Evolutionary conservation across 2,888 invertebrate genomes (phyloP).

Genomic region (Barypeithes pellucidus): DNA sequence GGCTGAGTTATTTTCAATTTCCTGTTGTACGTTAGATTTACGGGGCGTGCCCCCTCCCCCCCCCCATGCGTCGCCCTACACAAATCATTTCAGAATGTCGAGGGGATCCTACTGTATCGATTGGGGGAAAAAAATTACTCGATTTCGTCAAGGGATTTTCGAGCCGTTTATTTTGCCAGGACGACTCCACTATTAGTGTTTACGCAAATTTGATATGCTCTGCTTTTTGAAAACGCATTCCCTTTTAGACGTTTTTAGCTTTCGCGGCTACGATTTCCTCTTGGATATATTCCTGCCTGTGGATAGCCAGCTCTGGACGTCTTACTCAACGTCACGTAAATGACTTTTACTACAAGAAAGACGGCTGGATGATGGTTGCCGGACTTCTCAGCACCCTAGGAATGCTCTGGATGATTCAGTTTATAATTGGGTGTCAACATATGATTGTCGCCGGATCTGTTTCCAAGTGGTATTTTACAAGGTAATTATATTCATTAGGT

Average conservation of each 20-base stretch:
- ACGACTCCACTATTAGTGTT: no score
- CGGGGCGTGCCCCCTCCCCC: no score
- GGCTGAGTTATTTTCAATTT: no score
- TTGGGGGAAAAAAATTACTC: no score
- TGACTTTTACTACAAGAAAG: constrained; percentile 67
- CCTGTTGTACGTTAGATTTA: no score
- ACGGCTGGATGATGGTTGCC: constrained; percentile 69
- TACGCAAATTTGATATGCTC: no score
- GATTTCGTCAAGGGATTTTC: no score
- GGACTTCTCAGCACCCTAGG: constrained; percentile 75
- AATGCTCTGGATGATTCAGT: constrained; percentile 79
- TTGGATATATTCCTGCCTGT: constrained; percentile 75
- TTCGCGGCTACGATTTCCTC: constrained; percentile 72
- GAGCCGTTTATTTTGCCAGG: no score
- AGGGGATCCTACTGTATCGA: no score
- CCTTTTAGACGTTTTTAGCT: constrained; percentile 66
- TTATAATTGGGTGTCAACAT: constrained; percentile 79
- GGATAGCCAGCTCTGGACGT: constrained; percentile 77
- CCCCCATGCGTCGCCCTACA: no score
- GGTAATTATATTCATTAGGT: constrained; percentile 69
- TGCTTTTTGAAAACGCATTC: background rate
- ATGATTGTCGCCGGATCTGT: constrained; percentile 79
- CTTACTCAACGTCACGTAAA: constrained; percentile 59
- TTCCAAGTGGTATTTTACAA: constrained; percentile 79
- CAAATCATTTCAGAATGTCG: no score